Evolutionary conservation across 2,113 vertebrate genomes (phyloP).

Genomic region (Poicephalus gulielmi): DNA sequence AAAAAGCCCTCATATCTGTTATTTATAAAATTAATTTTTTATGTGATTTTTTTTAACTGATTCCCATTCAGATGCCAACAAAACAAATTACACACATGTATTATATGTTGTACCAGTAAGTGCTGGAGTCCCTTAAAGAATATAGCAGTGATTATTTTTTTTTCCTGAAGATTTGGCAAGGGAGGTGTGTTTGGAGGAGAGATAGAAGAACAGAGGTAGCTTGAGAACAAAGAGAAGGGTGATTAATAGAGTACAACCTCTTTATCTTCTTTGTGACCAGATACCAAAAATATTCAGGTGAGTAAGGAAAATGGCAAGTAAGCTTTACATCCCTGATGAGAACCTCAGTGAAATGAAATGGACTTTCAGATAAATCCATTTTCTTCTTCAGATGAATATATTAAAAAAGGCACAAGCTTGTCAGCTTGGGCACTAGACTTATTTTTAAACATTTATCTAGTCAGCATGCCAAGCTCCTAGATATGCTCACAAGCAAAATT

Average conservation of each 20-base stretch:
- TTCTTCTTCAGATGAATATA: conserved; percentile 12
- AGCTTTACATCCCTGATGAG: neutral
- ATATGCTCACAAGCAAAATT: conserved; percentile 49
- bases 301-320: conserved; percentile 39
- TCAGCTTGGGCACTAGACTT: conserved; percentile 48
- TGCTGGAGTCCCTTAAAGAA: conserved; percentile 40
- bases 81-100: neutral
- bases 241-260: conserved; percentile 35
- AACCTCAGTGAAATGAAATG: neutral
- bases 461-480: conserved; percentile 55
- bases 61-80: neutral
- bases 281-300: conserved; percentile 62
- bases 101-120: conserved; percentile 53
- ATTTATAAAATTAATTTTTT: conserved; percentile 52
- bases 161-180: conserved; percentile 10
- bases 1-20: conserved; percentile 17
- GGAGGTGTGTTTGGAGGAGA: conserved; percentile 28
- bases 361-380: conserved; percentile 27
- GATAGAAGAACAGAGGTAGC: conserved; percentile 19
- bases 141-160: neutral
- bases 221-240: conserved; percentile 52
- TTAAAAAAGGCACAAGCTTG: conserved; percentile 14
- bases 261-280: conserved; percentile 49
- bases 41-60: neutral
- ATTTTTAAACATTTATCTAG: conserved; percentile 71